These are phyloP conservation scores for Mionectes macconnelli DNA, from an alignment of 2,113 vertebrate genomes.

Conservation along the genomic window DNA sequence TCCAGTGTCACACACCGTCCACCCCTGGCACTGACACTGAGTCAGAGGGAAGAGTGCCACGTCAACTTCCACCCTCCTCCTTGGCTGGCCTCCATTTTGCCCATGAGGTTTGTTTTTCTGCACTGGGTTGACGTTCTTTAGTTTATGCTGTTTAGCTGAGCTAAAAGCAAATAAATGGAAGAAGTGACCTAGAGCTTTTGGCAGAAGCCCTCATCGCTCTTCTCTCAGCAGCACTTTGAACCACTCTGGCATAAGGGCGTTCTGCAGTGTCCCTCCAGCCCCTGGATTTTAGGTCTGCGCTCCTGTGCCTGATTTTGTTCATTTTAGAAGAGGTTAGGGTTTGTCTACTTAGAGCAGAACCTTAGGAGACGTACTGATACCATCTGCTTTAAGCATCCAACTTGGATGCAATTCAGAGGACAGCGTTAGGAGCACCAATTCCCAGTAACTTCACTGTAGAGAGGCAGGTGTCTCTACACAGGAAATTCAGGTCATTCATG, in stretches of 20 bases:
- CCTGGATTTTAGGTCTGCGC: background rate
- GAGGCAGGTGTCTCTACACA: background rate
- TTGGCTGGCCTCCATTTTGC: background rate
- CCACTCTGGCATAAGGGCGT: background rate
- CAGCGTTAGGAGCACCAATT: background rate
- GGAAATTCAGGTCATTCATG: conserved; percentile 31
- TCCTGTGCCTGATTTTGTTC: background rate
- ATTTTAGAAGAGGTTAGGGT: background rate
- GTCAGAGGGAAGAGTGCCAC: background rate
- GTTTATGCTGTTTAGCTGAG: background rate
- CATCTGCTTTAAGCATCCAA: conserved; percentile 51
- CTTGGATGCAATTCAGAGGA: conserved; percentile 41
- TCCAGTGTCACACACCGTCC: background rate
- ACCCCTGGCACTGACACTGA: accelerated
- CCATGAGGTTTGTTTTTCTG: background rate
- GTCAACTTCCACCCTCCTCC: background rate
- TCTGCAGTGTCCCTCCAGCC: background rate
- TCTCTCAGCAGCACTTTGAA: background rate
- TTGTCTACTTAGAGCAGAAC: background rate
- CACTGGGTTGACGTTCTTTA: background rate
- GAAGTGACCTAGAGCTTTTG: background rate
- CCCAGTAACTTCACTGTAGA: background rate
- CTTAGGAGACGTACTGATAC: conserved; percentile 15
- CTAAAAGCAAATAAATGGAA: background rate
- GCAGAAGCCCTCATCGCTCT: accelerated